Evolutionary conservation across 2,888 invertebrate species (phyloP).

Genomic region (Cerceris rybyensis): DNA sequence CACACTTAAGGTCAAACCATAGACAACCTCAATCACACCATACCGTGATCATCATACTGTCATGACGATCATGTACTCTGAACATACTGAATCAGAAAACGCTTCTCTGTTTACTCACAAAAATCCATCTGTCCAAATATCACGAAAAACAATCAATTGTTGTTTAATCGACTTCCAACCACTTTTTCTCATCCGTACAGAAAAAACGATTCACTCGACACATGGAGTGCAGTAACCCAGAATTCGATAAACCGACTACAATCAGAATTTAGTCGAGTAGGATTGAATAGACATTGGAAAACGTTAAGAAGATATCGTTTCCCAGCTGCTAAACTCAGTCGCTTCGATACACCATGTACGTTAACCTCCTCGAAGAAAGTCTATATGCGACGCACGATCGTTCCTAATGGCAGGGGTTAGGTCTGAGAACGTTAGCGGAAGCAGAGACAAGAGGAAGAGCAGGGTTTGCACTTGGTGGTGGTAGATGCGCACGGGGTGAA

Average conservation of each 20-base stretch:
- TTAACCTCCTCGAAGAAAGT: constrained; percentile 31
- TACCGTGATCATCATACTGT: too few relatives aligned
- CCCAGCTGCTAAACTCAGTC: constrained; percentile 16
- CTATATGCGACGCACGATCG: constrained; percentile 62
- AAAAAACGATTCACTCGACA: not conserved
- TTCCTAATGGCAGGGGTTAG: constrained; percentile 51
- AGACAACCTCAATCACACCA: too few relatives aligned
- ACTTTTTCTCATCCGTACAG: not conserved
- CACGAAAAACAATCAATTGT: too few relatives aligned
- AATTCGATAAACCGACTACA: not conserved
- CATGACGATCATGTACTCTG: too few relatives aligned
- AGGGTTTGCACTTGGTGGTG: constrained; percentile 3
- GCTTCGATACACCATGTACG: constrained; percentile 29
- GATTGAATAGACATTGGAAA: constrained; percentile 11
- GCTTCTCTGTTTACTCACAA: too few relatives aligned
- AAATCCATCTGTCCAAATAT: too few relatives aligned
- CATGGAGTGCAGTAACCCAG: not conserved
- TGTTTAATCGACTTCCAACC: too few relatives aligned
- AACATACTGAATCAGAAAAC: too few relatives aligned
- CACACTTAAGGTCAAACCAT: too few relatives aligned
- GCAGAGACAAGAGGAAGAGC: constrained; percentile 25
- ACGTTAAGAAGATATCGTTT: constrained; percentile 32
- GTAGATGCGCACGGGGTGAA: constrained; percentile 29
- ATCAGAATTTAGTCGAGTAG: constrained; percentile 34
- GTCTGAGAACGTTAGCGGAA: constrained; percentile 30